These are phyloP conservation scores for Sisyra terminalis DNA, from an alignment of 2,888 invertebrate genomes.

Conservation along the genomic window DNA sequence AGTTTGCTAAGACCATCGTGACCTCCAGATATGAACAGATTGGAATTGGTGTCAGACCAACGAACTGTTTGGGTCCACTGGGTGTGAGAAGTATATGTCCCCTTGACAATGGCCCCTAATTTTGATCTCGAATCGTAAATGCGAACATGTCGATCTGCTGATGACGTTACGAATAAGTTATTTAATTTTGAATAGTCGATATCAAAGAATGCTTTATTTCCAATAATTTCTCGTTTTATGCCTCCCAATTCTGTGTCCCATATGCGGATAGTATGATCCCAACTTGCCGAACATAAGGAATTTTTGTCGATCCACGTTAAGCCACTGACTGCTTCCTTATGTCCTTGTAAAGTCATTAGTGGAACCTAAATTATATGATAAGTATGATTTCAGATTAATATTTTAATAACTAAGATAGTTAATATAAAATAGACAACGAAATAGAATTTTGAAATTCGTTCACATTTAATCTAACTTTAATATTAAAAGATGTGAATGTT, in stretches of 20 bases:
- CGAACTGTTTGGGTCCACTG: slow-evolving; percentile 84
- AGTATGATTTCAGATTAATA: not conserved
- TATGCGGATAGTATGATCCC: slow-evolving; percentile 88
- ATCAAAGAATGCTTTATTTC: slow-evolving; percentile 83
- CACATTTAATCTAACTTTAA: too few species aligned
- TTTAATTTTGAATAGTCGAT: slow-evolving; percentile 67
- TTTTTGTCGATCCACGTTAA: slow-evolving; percentile 68
- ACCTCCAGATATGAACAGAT: slow-evolving; percentile 81
- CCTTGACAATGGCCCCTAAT: slow-evolving; percentile 79
- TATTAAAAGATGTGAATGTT: too few species aligned
- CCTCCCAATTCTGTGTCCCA: slow-evolving; percentile 82
- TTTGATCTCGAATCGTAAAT: slow-evolving; percentile 83
- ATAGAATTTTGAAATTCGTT: too few species aligned
- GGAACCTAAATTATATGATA: slow-evolving; percentile 43
- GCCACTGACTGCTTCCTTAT: slow-evolving; percentile 77
- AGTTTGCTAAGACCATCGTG: slow-evolving; percentile 84
- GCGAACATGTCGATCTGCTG: slow-evolving; percentile 80
- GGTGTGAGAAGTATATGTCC: slow-evolving; percentile 73
- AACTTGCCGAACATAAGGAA: slow-evolving; percentile 72
- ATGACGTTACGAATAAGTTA: slow-evolving; percentile 62
- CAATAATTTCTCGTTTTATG: slow-evolving; percentile 66
- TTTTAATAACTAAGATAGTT: not conserved
- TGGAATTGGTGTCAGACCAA: slow-evolving; percentile 72
- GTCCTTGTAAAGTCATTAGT: slow-evolving; percentile 74
- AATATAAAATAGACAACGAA: too few species aligned